Conservation (phyloP, 2,113 vertebrate species). For the Oreochromis spilurus region DNA sequence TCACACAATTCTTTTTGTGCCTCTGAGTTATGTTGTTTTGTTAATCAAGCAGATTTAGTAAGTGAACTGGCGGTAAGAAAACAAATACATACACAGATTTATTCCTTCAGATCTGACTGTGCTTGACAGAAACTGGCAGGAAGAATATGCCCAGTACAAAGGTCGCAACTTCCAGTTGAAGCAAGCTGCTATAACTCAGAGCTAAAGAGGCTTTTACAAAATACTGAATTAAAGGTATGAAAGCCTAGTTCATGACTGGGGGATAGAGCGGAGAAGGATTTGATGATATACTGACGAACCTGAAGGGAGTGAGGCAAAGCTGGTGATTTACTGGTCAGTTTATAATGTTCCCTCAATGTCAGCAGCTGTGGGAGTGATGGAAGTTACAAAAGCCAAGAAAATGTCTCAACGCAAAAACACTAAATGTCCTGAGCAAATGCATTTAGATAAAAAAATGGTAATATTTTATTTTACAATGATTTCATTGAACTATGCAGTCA, state of each 20-base stretch:
- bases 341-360: neutral
- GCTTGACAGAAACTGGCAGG: neutral
- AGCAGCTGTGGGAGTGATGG: neutral
- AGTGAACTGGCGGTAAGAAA: fast-evolving
- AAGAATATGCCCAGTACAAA: neutral
- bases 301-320: neutral
- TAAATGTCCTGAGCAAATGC: neutral
- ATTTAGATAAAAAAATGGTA: neutral
- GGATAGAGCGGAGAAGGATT: neutral
- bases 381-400: neutral
- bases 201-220: neutral
- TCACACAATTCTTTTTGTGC: neutral
- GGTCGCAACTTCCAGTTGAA: neutral
- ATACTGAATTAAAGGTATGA: neutral
- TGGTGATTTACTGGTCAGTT: neutral
- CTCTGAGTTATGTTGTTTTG: neutral
- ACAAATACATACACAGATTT: neutral
- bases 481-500: no score
- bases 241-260: neutral
- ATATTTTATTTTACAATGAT: neutral
- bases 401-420: fast-evolving
- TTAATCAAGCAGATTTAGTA: neutral
- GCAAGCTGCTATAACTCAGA: neutral
- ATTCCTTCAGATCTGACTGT: neutral
- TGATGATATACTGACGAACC: neutral